Evolutionary conservation across 2,888 invertebrate species (phyloP).

Genomic region (Drosophila mulleri): DNA sequence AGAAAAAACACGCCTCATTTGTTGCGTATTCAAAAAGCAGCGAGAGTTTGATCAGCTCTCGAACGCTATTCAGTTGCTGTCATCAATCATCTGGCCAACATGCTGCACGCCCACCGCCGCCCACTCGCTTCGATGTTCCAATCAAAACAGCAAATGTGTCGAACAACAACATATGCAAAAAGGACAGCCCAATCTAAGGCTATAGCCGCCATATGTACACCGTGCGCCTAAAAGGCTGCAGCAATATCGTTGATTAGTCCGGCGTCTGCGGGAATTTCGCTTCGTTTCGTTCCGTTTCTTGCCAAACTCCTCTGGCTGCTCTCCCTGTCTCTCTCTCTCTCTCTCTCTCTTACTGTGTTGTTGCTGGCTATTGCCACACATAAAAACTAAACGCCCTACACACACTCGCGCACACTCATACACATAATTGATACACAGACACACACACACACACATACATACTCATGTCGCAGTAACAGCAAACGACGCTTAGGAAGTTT

Average conservation of each 20-base stretch:
- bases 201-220: conserved; percentile 45
- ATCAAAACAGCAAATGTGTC: conserved; percentile 57
- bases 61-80: conserved; percentile 14
- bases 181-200: conserved; percentile 26
- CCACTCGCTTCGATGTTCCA: conserved; percentile 6
- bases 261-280: conserved; percentile 56
- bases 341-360: not conserved
- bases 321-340: not conserved
- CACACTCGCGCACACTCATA: conserved; percentile 18
- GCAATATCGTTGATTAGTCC: conserved; percentile 73
- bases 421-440: conserved; percentile 15
- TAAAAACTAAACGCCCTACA: conserved; percentile 64
- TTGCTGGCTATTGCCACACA: conserved; percentile 51
- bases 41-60: conserved; percentile 13
- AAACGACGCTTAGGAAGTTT: conserved; percentile 25
- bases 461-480: conserved; percentile 5
- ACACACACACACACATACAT: conserved; percentile 17
- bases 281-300: conserved; percentile 4
- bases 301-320: not conserved
- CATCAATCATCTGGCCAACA: conserved; percentile 56
- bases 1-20: conserved; percentile 7
- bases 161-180: conserved; percentile 36
- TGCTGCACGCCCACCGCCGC: conserved; percentile 17
- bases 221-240: conserved; percentile 73
- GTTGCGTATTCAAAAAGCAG: conserved; percentile 13